phyloP scores from a whole-genome alignment of 1,140 invertebrate genomes.

The Andricus grossulariae region DNA sequence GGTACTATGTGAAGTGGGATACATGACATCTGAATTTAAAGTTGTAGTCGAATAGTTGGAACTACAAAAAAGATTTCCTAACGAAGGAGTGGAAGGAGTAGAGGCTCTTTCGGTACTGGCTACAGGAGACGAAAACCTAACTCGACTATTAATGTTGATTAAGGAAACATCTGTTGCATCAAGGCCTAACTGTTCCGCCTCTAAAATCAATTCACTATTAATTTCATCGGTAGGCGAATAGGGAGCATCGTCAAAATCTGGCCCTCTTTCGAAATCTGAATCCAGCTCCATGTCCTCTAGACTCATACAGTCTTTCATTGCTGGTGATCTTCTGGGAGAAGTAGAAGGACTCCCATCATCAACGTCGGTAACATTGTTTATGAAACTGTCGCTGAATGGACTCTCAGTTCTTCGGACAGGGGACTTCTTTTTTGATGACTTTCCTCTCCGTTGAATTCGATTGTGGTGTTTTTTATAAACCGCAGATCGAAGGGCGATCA shows the following conservation, averaged over 20 bases:
- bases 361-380: slow-evolving; percentile 55
- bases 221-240: slow-evolving; percentile 69
- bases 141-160: slow-evolving; percentile 2
- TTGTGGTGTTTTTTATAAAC: slow-evolving; percentile 67
- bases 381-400: slow-evolving; percentile 65
- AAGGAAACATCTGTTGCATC: slow-evolving; percentile 43
- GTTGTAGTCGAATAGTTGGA: too few species aligned
- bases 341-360: slow-evolving; percentile 40
- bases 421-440: slow-evolving; percentile 31
- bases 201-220: slow-evolving; percentile 46
- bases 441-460: slow-evolving; percentile 50
- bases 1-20: too few species aligned
- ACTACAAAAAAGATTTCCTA: too few species aligned
- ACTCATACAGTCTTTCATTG: slow-evolving; percentile 40
- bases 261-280: slow-evolving; percentile 68
- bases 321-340: slow-evolving; percentile 7
- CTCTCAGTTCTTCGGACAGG: slow-evolving; percentile 53
- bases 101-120: background rate
- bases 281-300: slow-evolving; percentile 73
- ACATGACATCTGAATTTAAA: too few species aligned
- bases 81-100: background rate
- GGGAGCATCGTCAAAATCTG: slow-evolving; percentile 54
- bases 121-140: background rate
- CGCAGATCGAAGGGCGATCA: slow-evolving; percentile 69
- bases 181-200: slow-evolving; percentile 44